Conservation (phyloP, 2,797 vertebrate species). For the Oreonectes daqikongensis region DNA sequence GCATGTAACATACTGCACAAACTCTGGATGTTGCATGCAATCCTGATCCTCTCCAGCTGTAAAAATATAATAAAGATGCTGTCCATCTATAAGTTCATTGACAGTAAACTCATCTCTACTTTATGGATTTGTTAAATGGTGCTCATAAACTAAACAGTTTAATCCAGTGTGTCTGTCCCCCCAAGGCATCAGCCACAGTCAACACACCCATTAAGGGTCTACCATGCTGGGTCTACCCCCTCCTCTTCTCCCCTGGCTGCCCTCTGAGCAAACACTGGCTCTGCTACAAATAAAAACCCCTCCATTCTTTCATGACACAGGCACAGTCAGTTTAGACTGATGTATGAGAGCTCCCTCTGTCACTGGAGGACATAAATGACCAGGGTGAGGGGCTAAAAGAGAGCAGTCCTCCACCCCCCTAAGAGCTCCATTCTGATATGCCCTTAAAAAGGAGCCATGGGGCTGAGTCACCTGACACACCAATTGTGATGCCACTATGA, state of each 20-base stretch:
- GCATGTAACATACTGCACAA: neutral
- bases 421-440: neutral
- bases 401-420: neutral
- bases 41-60: neutral
- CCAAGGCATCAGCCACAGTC: neutral
- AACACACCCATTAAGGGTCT: conserved; percentile 48
- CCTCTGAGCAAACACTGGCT: conserved; percentile 61
- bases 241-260: conserved; percentile 48
- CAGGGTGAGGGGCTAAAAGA: conserved; percentile 28
- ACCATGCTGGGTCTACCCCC: conserved; percentile 38
- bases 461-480: neutral
- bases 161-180: neutral
- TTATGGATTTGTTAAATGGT: conserved; percentile 15
- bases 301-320: conserved; percentile 59
- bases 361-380: conserved; percentile 59
- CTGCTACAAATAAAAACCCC: conserved; percentile 62
- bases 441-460: neutral
- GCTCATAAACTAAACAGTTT: conserved; percentile 40
- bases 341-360: conserved; percentile 59
- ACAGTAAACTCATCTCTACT: conserved; percentile 13
- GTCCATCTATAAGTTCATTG: conserved; percentile 13
- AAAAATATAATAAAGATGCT: conserved; percentile 14
- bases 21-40: neutral
- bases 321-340: conserved; percentile 56
- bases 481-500: neutral